These are phyloP conservation scores for Microplitis demolitor DNA, from an alignment of 1,140 invertebrate genomes.

Conservation along the genomic window DNA sequence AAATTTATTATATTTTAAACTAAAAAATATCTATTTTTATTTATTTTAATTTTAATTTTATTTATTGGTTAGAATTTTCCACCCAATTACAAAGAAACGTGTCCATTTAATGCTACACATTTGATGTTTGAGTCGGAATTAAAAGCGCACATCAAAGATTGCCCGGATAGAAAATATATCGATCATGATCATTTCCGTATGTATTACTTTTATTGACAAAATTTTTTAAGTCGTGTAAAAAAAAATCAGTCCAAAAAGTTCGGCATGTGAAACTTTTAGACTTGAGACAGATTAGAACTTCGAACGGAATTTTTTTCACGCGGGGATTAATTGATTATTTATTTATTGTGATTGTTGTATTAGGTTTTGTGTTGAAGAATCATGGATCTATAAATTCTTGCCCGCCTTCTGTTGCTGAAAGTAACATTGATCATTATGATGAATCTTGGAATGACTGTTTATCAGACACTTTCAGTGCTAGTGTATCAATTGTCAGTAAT, in stretches of 20 bases:
- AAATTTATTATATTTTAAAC: slow-evolving; percentile 12
- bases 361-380: neutral
- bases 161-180: slow-evolving; percentile 31
- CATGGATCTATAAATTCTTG: slow-evolving; percentile 13
- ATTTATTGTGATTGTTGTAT: neutral
- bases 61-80: slow-evolving; percentile 47
- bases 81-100: slow-evolving; percentile 44
- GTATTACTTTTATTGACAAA: neutral
- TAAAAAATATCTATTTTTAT: slow-evolving; percentile 4
- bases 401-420: slow-evolving; percentile 15
- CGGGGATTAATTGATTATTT: neutral
- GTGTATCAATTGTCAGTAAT: neutral
- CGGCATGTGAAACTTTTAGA: neutral
- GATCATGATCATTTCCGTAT: slow-evolving; percentile 19
- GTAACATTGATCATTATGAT: slow-evolving; percentile 9
- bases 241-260: too few species aligned
- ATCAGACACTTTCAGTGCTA: neutral
- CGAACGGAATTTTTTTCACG: neutral
- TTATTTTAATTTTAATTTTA: slow-evolving; percentile 15
- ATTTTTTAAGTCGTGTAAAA: neutral
- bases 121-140: slow-evolving; percentile 44
- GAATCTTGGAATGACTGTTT: slow-evolving; percentile 35
- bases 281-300: neutral
- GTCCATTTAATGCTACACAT: slow-evolving; percentile 53
- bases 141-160: slow-evolving; percentile 39